Base-by-base conservation (phyloP, 30 jellyfish, hydroid and myxozoan genomes). In the Hydra vulgaris region DNA sequence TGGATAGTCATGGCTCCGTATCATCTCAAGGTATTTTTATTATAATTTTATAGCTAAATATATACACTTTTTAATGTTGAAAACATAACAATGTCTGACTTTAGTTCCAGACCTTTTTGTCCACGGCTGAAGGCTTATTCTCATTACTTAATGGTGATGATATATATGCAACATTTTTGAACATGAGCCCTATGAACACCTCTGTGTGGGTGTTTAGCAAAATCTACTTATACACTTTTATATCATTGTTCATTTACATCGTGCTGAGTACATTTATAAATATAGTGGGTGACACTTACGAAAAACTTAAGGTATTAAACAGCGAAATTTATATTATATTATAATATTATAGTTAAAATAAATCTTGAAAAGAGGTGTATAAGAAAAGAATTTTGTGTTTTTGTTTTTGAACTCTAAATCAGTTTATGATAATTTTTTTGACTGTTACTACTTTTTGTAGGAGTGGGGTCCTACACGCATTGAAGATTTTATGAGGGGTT, bases 221-320 rank as follows among this genome's bases (percentile, higher is more conserved):
- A 74, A 78, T 90, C 54, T 90, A 90, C 27, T 26, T 90, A 78
- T 90, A 90, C 71, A 77, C 83, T 27, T 90, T 90, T 89, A 79
- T 90, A 26, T 90, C 97, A n/a, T 79, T 90, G 74, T 90, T 90
- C 90, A 90, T 90, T 84, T 90, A 90, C 84, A 94, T 90, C 27
- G 95, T 86, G 1, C 95, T 90, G 52, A 85, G 95, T 84, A 85
- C 95, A 0, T 90, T 90, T 55, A 90, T 90, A 55, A 75, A 95
- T 85, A 90, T 90, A 40, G 97, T 90, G 77, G 97, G 95, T 19
- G 97, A 90, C 56, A 90, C 97, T 20, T 90, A 90, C 72, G 97
- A 90, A 73, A 67, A 95, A 72, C 23, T 90, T 17, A 90, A 90
- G 95, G 97, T 89, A 70, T 40, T 40, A n/a, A n/a, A n/a, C n/a